Evolutionary conservation across 2,113 vertebrate genomes (phyloP).

Genomic region (Fulmarus glacialis): DNA sequence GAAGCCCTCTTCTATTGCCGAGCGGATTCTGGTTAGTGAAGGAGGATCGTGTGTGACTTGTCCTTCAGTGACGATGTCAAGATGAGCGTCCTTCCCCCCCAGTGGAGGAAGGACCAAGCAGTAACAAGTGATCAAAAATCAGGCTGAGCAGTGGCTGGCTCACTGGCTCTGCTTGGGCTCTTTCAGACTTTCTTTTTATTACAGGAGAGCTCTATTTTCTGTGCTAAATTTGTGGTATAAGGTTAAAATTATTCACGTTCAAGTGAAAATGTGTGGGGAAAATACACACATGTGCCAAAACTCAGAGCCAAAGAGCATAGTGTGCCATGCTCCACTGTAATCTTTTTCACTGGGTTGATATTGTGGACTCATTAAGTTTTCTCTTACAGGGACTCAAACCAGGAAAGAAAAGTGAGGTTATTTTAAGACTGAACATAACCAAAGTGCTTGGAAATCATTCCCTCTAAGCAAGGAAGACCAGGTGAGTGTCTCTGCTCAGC

Average conservation of each 20-base stretch:
- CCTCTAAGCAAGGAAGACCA: background rate
- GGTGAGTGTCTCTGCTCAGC: background rate
- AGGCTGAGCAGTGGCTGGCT: background rate
- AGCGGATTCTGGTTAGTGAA: background rate
- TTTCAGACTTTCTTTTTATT: background rate
- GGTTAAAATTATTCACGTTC: background rate
- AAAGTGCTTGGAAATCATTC: background rate
- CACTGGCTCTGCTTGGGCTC: background rate
- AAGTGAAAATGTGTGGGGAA: background rate
- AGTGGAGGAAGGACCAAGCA: background rate
- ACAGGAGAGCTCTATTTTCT: background rate
- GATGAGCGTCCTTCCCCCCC: background rate
- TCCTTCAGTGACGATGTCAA: background rate
- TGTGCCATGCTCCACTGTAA: rapidly evolving
- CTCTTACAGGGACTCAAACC: background rate
- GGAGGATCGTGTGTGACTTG: background rate
- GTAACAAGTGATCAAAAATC: background rate
- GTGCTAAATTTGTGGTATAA: background rate
- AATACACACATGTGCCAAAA: background rate
- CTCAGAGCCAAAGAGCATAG: background rate
- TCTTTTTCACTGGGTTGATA: too few species aligned
- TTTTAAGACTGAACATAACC: background rate
- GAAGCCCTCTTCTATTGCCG: background rate
- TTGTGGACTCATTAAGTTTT: background rate
- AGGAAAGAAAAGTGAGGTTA: background rate